Evolutionary conservation across 2,113 vertebrate species (phyloP).

Genomic region (Cheilinus undulatus): DNA sequence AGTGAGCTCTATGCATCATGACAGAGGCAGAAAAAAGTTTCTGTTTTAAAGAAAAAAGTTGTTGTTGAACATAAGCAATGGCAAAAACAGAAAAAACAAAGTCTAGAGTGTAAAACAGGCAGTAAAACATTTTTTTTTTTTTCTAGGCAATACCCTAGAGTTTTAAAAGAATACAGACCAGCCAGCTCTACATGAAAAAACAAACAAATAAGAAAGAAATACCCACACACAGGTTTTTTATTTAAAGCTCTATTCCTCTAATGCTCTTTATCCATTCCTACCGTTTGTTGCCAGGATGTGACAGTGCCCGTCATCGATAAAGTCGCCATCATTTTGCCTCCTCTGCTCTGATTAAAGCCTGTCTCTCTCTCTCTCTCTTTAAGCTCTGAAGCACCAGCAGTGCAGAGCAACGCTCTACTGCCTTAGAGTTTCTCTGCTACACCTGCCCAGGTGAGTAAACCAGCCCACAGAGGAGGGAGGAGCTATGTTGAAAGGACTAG

Average conservation of each 20-base stretch:
- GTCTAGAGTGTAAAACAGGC: neutral
- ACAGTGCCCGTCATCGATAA: slow-evolving; percentile 78
- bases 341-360: slow-evolving; percentile 29
- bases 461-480: slow-evolving; percentile 49
- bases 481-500: slow-evolving; percentile 6
- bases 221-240: no score
- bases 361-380: slow-evolving; percentile 17
- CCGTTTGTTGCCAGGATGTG: slow-evolving; percentile 79
- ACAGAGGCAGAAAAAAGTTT: neutral
- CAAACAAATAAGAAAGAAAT: neutral
- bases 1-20: neutral
- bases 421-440: slow-evolving; percentile 46
- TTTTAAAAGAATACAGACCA: neutral
- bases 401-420: neutral
- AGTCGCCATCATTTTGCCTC: slow-evolving; percentile 82
- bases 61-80: neutral
- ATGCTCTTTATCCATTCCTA: slow-evolving; percentile 69
- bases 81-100: neutral
- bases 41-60: neutral
- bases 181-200: neutral
- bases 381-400: neutral
- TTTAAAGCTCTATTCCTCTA: neutral
- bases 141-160: neutral
- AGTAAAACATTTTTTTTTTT: neutral
- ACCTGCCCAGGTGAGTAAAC: slow-evolving; percentile 75